Evolutionary conservation across 2,888 invertebrate genomes (phyloP), one percentile per base, ranked within the genome.

Genomic region (Archips crataeganus): DNA sequence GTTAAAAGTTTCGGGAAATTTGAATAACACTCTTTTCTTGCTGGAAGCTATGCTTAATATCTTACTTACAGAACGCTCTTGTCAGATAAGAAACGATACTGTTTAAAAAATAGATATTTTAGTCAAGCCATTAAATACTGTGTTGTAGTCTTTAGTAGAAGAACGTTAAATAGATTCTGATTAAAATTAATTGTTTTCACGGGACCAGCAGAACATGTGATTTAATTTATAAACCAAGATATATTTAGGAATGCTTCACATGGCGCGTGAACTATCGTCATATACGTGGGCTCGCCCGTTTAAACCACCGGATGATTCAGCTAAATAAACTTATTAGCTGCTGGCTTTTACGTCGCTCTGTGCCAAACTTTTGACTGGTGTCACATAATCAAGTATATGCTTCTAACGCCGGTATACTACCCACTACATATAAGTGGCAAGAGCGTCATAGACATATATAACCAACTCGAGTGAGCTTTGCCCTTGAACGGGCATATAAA

Each of bases 401-500:
- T 45, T 15, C 39, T 5, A 10, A 3, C 15, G 49, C 23, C 42
- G 49, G 51, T 60, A 47, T 67, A 57, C 57, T 57, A 32, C 3
- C 11, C 42, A 45, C 42, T 23, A 23, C 23, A 42, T 67, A 32
- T 68, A 23, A 62, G 57, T 57, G 67, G n/a, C 62, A 13, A 13
- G 32, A 57, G 73, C 51, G 65, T 51, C 65, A 51, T 9, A 45
- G 49, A 39, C 39, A 39, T 13, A 39, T 5, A 39, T 13, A 47
- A 15, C 64, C 23, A 45, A 61, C 60, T 51, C 23, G 10, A 69
- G 69, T 64, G 13, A 45, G 42, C 69, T 69, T 39, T 60, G 70
- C 65, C 74, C 74, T 69, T 67, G 54, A 57, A 23, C 15, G n/a
- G 60, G 13, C 11, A 47, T 74, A 74, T 70, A 70, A 74, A 67